A percentile compares a stretch with the other conserved stretches of the same genome.
These are phyloP conservation scores for Mimas tiliae DNA, from an alignment of 2,888 invertebrate genomes.

Conservation along the genomic window DNA sequence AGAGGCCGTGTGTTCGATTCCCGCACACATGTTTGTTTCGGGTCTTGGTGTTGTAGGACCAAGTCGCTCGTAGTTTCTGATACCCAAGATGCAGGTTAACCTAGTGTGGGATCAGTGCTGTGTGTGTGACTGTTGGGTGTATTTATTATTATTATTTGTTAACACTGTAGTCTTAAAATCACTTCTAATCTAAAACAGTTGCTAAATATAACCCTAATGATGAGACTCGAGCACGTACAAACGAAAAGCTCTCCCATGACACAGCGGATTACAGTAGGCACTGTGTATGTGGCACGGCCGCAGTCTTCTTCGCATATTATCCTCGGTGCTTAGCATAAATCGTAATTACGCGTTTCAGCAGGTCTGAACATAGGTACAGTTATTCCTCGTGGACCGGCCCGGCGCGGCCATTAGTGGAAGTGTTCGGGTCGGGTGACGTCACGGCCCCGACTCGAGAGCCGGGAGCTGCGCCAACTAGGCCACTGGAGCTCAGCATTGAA, in stretches of 20 bases:
- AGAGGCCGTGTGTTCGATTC: too few relatives aligned
- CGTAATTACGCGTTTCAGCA: conserved; percentile 23
- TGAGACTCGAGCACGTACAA: not conserved
- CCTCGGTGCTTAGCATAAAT: conserved; percentile 22
- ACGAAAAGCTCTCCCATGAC: not conserved
- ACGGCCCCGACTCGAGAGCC: conserved; percentile 60
- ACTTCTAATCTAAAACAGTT: not conserved
- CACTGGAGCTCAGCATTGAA: conserved; percentile 52
- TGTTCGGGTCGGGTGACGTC: conserved; percentile 55
- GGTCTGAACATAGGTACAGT: conserved; percentile 9
- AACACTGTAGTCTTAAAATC: not conserved
- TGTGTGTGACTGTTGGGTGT: too few relatives aligned
- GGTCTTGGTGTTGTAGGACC: too few relatives aligned
- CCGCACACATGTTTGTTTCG: too few relatives aligned
- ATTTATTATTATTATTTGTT: too few relatives aligned
- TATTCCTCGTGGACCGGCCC: conserved; percentile 16
- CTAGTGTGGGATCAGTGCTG: too few relatives aligned
- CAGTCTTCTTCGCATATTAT: conserved; percentile 6
- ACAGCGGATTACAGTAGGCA: not conserved
- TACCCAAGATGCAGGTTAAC: too few relatives aligned
- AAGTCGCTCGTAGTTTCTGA: too few relatives aligned
- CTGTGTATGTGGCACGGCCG: not conserved
- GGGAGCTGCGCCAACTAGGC: conserved; percentile 65
- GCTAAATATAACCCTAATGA: conserved; percentile 12
- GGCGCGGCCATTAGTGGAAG: conserved; percentile 58